These are phyloP conservation scores for Phataginus tetradactyla DNA, from an alignment of 2,797 vertebrate genomes.

Conservation along the genomic window DNA sequence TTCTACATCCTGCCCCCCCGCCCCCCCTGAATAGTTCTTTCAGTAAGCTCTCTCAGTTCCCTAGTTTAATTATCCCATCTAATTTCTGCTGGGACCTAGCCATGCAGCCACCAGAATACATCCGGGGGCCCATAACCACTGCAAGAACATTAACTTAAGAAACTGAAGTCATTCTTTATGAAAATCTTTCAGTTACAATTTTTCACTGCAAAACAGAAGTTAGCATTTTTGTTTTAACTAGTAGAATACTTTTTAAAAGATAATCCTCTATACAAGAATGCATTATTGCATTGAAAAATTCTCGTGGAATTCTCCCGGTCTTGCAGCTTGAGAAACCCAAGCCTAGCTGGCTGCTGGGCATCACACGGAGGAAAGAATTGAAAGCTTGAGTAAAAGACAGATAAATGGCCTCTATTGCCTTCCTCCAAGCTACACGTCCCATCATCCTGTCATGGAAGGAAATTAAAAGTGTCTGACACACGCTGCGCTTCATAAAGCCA, in stretches of 20 bases:
- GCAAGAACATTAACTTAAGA: slow-evolving; percentile 41
- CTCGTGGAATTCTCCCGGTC: background rate
- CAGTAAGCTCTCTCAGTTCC: background rate
- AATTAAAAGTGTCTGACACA: slow-evolving; percentile 69
- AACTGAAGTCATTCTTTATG: background rate
- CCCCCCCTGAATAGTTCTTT: background rate
- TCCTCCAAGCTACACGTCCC: slow-evolving; percentile 40
- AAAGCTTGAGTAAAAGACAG: slow-evolving; percentile 64
- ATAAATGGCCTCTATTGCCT: slow-evolving; percentile 60
- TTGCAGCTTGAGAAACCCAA: slow-evolving; percentile 3
- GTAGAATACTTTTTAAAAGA: background rate
- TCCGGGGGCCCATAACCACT: background rate
- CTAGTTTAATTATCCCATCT: slow-evolving; percentile 22
- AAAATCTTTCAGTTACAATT: background rate
- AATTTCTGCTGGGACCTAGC: slow-evolving; percentile 6
- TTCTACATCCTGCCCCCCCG: background rate
- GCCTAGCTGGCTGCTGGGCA: slow-evolving; percentile 1
- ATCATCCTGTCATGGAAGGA: slow-evolving; percentile 59
- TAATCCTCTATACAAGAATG: background rate
- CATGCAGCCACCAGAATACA: background rate
- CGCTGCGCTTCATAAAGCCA: slow-evolving; percentile 56
- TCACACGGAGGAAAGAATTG: slow-evolving; percentile 8
- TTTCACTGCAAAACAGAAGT: background rate
- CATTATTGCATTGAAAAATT: background rate
- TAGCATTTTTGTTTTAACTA: slow-evolving; percentile 19